Base-by-base conservation (phyloP, 2,888 invertebrate genomes). In the Idaea aversata region DNA sequence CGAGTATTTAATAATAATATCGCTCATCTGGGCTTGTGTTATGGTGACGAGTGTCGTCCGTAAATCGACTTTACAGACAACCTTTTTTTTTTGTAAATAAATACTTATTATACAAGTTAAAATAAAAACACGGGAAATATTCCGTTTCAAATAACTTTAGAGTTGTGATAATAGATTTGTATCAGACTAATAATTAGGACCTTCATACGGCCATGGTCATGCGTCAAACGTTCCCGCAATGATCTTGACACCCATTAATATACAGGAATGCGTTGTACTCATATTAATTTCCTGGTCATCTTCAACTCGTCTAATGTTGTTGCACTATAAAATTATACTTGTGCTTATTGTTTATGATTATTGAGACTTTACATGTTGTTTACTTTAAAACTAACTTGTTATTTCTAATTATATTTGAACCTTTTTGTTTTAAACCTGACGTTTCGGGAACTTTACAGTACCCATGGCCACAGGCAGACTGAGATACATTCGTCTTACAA, bases 141-240 rank as follows among this genome's bases (percentile, higher is more conserved):
- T 25, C 25, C 25, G 25, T 25, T 25, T 25, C 3, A 3, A 25
- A 25, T 25, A 25, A 25, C 25, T 25, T 3, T 25, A 25, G n/a
- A n/a, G 25, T 25, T 25, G 25, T 47, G 47, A 13, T 47, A 47
- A 47, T 47, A 47, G 47, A 47, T 13, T 47, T 59, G 60, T 58
- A 64, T 61, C 67, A 15, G 15, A n/a, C 57, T 15, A 38, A 15
- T 60, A 79, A 76, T 76, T 69, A 63, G 69, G 73, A 72, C 78
- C 80, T 80, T 82, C 83, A 80, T 82, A 77, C 76, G 78, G 77
- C 76, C 78, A 74, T 75, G 81, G 13, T 59, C 25, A 10, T 73
- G 77, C 79, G 85, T 87, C 84, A 85, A 86, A 82, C 80, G 80
- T 72, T 80, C 74, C 79, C 78, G 80, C 87, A 88, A 88, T 83